phyloP scores from a whole-genome alignment of 2,888 invertebrate genomes.

The Gnatocerus cornutus region DNA sequence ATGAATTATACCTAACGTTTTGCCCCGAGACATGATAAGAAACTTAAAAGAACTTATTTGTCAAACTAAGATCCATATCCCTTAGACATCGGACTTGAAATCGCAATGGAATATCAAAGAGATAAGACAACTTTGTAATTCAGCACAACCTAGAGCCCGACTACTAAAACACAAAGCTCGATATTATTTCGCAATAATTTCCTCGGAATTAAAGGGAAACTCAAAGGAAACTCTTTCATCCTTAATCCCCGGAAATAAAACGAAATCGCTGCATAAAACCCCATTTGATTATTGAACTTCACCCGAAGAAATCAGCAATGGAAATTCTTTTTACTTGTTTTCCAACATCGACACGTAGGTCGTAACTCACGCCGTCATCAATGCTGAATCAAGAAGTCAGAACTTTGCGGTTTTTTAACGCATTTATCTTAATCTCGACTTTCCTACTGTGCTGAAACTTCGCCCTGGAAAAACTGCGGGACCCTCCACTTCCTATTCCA shows the following conservation, averaged over 20 bases:
- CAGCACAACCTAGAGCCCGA: constrained; percentile 22
- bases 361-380: constrained; percentile 48
- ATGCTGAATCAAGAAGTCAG: constrained; percentile 47
- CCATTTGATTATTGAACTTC: constrained; percentile 24
- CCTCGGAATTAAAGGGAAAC: constrained; percentile 22
- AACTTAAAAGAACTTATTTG: constrained; percentile 60
- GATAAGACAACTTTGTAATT: constrained; percentile 39
- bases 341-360: constrained; percentile 34
- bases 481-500: constrained; percentile 37
- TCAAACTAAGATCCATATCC: constrained; percentile 54
- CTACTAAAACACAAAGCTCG: constrained; percentile 28
- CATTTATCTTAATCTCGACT: constrained; percentile 52
- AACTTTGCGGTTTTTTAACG: constrained; percentile 53
- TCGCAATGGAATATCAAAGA: constrained; percentile 50
- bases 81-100: constrained; percentile 45
- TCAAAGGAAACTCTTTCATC: constrained; percentile 29
- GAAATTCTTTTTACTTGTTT: constrained; percentile 44
- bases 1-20: constrained; percentile 59
- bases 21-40: constrained; percentile 57
- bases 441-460: constrained; percentile 34
- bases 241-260: constrained; percentile 24
- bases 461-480: constrained; percentile 29
- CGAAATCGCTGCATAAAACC: constrained; percentile 30
- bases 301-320: constrained; percentile 44
- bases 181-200: constrained; percentile 44